Base-by-base conservation (phyloP, 2,797 vertebrate species). In the Pantherophis alleghaniensis region DNA sequence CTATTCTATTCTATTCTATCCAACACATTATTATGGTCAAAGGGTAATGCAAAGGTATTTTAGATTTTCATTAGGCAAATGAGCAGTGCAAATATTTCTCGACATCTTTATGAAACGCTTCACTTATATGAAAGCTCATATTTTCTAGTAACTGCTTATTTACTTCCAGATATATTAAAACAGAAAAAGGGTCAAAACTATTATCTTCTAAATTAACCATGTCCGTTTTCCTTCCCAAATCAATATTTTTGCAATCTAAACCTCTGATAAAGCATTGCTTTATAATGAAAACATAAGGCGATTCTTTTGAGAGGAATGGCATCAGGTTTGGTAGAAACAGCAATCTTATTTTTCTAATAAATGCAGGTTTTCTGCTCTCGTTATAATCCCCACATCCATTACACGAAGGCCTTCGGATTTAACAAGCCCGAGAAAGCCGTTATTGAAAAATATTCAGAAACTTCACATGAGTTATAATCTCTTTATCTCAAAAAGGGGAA, bases 151-250 rank as follows among this genome's bases (percentile, higher is more conserved):
- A 32, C 61, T 91, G 28, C 79, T 91, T 88, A 91, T 93, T 93
- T 83, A 93, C 86, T 88, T 61, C 66, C 37, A 83, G 63, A 61
- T 57, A 93, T 89, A 91, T 93, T 93, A 88, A 90, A 91, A 93
- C 61, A 88, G 66, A 47, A 95, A 92, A 87, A 93, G 95, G 47
- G 47, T 69, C 92, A 94, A 96, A 95, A 95, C 89, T 87, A 92
- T 95, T 89, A 69, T 79, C 89, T 96, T 93, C 86, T 93, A 96
- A 95, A 51, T 91, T 79, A 95, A 90, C 92, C 93, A 94, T 96
- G 95, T 94, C 94, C 94, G 90, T 94, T 96, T 95, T n/a, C 89
- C 89, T 94, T 94, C 90, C 94, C 95, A 90, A 91, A 95, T 96
- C 92, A 94, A 89, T 89, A 93, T 91, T 93, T 96, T 96, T 94